These are phyloP conservation scores for Tetheella fluctuosa DNA, from an alignment of 2,888 invertebrate genomes.

Conservation along the genomic window DNA sequence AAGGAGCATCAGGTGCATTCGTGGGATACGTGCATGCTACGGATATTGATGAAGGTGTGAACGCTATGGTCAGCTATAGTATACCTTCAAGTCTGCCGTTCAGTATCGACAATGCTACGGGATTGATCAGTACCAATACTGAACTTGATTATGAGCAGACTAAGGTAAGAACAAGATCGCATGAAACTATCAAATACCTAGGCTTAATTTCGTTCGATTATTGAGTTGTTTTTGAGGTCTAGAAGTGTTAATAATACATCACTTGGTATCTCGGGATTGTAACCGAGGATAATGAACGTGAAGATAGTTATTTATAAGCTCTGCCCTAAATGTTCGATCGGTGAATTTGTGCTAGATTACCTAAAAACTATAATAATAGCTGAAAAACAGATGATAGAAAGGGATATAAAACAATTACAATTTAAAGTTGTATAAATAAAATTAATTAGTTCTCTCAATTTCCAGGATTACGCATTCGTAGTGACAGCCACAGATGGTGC, in stretches of 20 bases:
- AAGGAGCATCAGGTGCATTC: conserved; percentile 77
- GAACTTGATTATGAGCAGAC: conserved; percentile 93
- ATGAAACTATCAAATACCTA: no score
- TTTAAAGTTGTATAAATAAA: not conserved
- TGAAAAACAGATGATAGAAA: no score
- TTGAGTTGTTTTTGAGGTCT: no score
- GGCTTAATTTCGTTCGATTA: no score
- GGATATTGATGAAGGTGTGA: conserved; percentile 93
- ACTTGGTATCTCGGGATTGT: no score
- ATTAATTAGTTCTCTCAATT: conserved; percentile 23
- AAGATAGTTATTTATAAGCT: no score
- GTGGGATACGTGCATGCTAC: conserved; percentile 93
- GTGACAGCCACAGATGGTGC: conserved; percentile 96
- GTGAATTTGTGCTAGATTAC: no score
- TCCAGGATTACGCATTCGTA: conserved; percentile 90
- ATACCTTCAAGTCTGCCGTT: conserved; percentile 92
- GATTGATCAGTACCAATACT: conserved; percentile 89
- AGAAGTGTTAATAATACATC: no score
- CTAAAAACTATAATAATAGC: no score
- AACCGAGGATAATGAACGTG: no score
- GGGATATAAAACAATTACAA: no score
- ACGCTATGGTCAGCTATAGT: conserved; percentile 91
- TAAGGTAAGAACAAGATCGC: conserved; percentile 80
- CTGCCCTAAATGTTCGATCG: no score
- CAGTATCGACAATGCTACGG: conserved; percentile 90